Base-by-base conservation (phyloP, 2,888 invertebrate genomes). In the Mythimna albipuncta region DNA sequence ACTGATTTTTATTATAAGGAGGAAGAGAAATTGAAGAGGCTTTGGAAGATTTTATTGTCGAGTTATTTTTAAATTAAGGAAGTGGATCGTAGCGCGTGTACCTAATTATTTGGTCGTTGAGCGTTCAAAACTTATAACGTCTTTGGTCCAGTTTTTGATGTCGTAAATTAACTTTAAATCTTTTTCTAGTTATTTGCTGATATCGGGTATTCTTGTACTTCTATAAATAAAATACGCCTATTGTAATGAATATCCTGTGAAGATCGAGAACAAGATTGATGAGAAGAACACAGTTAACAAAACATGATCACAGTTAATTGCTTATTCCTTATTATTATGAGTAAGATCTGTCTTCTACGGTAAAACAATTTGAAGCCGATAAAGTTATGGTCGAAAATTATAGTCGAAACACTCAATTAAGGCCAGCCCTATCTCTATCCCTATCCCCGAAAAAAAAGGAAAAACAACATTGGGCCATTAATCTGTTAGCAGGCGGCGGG, bases 401-500 rank as follows among this genome's bases (percentile, higher is more conserved):
- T n/a, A 16, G 16, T 5, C 52, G 9, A 50, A 74, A 19, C 41
- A 65, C 54, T 55, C 62, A 75, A 65, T 81, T 75, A 77, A 62
- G 61, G n/a, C 32, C 26, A 58, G 26, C 35, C 47, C 41, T 50
- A 61, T 21, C 41, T 47, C 47, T 47, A 19, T 47, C 47, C 66
- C 57, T 69, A 64, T 41, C 3, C 26, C 2, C 55, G 32, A 19
- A 79, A 76, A 81, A 81, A 77, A 58, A 57, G 6, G 32, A 54
- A 62, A 55, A 61, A 64, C 69, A 75, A 63, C 80, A 78, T 71
- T 75, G 74, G 65, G 54, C 86, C 89, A 90, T 91, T 89, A 91
- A 91, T 89, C 89, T 85, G 72, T 78, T 62, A 67, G 62, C 50
- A 69, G 86, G 90, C 89, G 90, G 82, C 88, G 90, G 87, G 77